Base-by-base conservation (phyloP, 2,113 vertebrate species). In the Erinaceus europaeus region DNA sequence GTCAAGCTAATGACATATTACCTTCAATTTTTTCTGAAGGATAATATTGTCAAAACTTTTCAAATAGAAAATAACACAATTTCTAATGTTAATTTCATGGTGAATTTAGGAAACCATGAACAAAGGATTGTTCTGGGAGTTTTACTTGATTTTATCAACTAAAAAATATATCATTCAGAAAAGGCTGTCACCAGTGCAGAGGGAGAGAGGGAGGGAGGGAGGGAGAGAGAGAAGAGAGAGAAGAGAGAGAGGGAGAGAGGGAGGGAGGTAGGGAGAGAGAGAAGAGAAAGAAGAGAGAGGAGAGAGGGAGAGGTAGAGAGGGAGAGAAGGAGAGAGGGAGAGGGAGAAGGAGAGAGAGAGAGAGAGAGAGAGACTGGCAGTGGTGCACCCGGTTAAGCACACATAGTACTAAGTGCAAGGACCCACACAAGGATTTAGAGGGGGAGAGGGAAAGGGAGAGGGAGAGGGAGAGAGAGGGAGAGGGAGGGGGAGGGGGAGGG, bases 131-230 rank as follows among this genome's bases (percentile, higher is more conserved):
- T 89, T 90, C 76, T 50, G 77, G 73, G 81, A 5, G 3, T 25
- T 93, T 94, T 92, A 93, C 80, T 29, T 77, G 89, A 69, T 84
- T 82, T 73, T 74, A 73, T 73, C 87, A 89, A 92, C 48, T 95
- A 93, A 74, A 89, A 80, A 77, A 90, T 83, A 75, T 79, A 83
- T 50, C 65, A 89, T 74, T 95, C 93, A 97, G 76, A 46, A 94
- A 92, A 25, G 68, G 71, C 6, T 36, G 88, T 82, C 86, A 94
- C 78, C 64, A 94, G 4, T 14, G 57, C 67, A 95, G 83, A 91
- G 81, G 89, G 64, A 85, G 55, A 93, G 72, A 79, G 78, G 82
- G 91, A n/a, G n/a, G 52, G 52, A 53, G 95, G 34, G 42, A 86
- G 25, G 59, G 78, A 90, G 84, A 90, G 9, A 71, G 55, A n/a